Conservation (phyloP, 1,140 invertebrate species). For the Homalodisca vitripennis region DNA sequence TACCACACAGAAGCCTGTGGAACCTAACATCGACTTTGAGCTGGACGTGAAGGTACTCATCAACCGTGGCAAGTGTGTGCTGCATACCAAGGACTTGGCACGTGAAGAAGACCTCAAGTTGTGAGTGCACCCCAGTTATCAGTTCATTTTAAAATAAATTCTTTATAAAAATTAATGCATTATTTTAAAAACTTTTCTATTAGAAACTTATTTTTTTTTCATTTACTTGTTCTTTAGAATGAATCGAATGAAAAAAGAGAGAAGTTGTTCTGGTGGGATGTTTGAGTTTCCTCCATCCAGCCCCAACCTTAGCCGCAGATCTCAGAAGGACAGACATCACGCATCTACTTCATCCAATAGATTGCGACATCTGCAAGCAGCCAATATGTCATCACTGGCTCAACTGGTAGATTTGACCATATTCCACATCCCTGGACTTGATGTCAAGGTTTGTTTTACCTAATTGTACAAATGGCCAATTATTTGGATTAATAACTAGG, state of each 20-base stretch:
- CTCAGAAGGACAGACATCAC: conserved; percentile 51
- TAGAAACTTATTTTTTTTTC: background rate
- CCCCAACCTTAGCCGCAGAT: conserved; percentile 53
- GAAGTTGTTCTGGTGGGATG: conserved; percentile 69
- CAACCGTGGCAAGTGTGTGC: conserved; percentile 94
- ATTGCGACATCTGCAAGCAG: conserved; percentile 51
- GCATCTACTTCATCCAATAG: conserved; percentile 51
- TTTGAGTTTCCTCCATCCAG: conserved; percentile 59
- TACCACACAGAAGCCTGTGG: conserved; percentile 59
- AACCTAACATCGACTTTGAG: conserved; percentile 96
- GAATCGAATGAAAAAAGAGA: conserved; percentile 64
- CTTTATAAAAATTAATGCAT: no score
- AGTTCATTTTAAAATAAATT: no score
- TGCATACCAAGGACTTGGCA: conserved; percentile 85
- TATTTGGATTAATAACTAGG: conserved; percentile 13
- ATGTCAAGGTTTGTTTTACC: conserved; percentile 82
- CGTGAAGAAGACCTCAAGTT: conserved; percentile 69
- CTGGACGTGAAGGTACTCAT: conserved; percentile 95
- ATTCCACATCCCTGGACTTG: conserved; percentile 92
- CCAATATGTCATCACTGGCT: conserved; percentile 30
- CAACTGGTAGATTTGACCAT: conserved; percentile 80
- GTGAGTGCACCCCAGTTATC: conserved; percentile 44
- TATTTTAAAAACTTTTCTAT: no score
- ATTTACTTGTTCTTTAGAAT: conserved; percentile 43
- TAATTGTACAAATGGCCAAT: background rate